Evolutionary conservation across 2,888 invertebrate species (phyloP).

Genomic region (Cremastinae sp.): DNA sequence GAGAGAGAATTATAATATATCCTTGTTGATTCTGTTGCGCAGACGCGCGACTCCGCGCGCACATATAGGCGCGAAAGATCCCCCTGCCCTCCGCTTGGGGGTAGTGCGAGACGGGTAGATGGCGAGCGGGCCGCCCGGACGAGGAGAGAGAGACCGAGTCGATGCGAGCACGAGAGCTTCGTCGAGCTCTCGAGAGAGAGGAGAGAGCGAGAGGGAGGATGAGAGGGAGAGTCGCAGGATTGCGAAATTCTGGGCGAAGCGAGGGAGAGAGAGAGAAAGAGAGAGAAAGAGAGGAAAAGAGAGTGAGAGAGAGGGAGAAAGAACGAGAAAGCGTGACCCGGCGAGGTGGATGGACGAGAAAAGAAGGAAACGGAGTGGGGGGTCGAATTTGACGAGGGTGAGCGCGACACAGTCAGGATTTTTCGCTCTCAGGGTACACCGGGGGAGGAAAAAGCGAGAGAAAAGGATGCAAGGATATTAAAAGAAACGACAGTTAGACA

Average conservation of each 20-base stretch:
- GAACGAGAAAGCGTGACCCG: constrained; percentile 54
- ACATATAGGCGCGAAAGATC: constrained; percentile 64
- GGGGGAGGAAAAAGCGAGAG: constrained; percentile 20
- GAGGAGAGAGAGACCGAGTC: constrained; percentile 35
- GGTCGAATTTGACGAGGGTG: constrained; percentile 45
- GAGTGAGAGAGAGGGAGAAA: constrained; percentile 39
- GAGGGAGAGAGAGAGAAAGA: constrained; percentile 13
- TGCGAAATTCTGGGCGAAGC: constrained; percentile 30
- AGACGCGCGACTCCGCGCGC: constrained; percentile 55
- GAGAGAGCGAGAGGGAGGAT: constrained; percentile 10
- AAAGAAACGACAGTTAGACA: constrained; percentile 25
- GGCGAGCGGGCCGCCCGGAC: neutral
- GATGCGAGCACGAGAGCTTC: constrained; percentile 54
- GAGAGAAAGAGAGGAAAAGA: constrained; percentile 17
- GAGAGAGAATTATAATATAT: constrained; percentile 51
- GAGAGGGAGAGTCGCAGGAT: constrained; percentile 30
- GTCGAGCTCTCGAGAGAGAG: constrained; percentile 23
- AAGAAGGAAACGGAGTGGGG: constrained; percentile 34
- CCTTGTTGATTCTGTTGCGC: constrained; percentile 57
- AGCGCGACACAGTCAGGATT: constrained; percentile 39
- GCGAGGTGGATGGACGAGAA: constrained; percentile 56
- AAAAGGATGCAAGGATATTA: constrained; percentile 22
- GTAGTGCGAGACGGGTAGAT: neutral
- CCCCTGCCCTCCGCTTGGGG: constrained; percentile 35
- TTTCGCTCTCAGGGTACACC: constrained; percentile 8